Percentiles rank a stretch among this genome's conserved stretches.
Evolutionary conservation across 2,797 vertebrate species (phyloP).

Genomic region (Anabacerthia variegaticeps): DNA sequence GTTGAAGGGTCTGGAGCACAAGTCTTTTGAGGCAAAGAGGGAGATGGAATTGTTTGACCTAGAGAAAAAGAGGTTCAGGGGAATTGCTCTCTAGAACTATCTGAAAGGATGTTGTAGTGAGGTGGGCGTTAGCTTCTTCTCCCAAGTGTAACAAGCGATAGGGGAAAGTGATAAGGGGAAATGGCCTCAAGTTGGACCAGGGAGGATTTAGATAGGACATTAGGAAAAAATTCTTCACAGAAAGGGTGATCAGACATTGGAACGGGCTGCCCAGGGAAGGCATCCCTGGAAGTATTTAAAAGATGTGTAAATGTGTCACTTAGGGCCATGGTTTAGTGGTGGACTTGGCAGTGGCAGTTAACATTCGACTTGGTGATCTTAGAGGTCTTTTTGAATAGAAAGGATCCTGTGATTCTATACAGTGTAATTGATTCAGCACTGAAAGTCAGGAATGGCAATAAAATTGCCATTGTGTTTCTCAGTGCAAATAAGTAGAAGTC

Average conservation of each 20-base stretch:
- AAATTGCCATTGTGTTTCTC: background rate
- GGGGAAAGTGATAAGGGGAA: too few species aligned
- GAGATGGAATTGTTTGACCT: too few species aligned
- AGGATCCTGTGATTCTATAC: background rate
- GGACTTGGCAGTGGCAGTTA: background rate
- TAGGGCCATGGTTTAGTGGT: background rate
- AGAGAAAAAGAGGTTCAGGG: too few species aligned
- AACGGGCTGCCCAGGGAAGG: background rate
- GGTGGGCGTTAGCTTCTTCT: too few species aligned
- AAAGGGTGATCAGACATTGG: background rate
- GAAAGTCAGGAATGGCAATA: background rate
- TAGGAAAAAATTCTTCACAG: background rate
- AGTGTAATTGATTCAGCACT: background rate
- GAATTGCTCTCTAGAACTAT: too few species aligned
- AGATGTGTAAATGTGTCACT: background rate
- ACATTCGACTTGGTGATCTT: background rate
- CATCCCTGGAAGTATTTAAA: background rate
- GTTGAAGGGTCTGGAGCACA: too few species aligned
- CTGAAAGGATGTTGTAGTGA: too few species aligned
- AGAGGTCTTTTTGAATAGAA: background rate
- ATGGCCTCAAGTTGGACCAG: background rate
- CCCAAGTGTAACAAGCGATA: too few species aligned
- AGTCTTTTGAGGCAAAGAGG: too few species aligned
- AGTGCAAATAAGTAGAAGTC: background rate
- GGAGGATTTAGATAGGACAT: background rate